Conservation (phyloP, 2,888 invertebrate species). For the Stramonita haemastoma region DNA sequence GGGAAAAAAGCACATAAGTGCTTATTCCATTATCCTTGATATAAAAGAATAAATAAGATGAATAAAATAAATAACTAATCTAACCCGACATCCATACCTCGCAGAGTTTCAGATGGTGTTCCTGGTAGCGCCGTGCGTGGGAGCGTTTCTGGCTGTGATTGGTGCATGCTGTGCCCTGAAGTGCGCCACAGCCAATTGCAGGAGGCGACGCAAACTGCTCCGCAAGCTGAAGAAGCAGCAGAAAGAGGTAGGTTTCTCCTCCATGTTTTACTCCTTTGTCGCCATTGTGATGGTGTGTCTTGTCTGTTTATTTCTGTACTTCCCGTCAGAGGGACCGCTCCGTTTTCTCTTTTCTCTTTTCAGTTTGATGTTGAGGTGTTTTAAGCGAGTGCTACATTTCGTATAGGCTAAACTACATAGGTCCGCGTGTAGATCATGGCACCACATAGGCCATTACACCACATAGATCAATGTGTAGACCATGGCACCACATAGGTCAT, state of each 20-base stretch:
- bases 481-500: too few species aligned
- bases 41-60: too few species aligned
- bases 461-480: too few species aligned
- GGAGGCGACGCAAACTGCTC: not conserved
- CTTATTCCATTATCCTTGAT: too few species aligned
- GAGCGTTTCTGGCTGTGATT: constrained; percentile 5
- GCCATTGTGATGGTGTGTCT: too few species aligned
- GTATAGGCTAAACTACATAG: too few species aligned
- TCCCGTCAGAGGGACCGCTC: not conserved
- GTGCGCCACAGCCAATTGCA: constrained; percentile 15
- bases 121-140: constrained; percentile 20
- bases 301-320: not conserved
- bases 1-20: too few species aligned
- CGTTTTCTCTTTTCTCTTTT: not conserved
- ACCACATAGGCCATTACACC: too few species aligned
- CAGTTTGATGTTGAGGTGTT: not conserved
- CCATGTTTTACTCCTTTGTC: too few species aligned
- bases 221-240: constrained; percentile 1
- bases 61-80: too few species aligned
- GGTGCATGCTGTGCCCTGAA: not conserved
- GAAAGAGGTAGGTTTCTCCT: not conserved
- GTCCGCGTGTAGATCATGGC: too few species aligned
- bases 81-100: not conserved
- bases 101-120: constrained; percentile 28
- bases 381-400: too few species aligned